phyloP scores from a whole-genome alignment of 2,113 vertebrate species.

The Brachirus orientalis region DNA sequence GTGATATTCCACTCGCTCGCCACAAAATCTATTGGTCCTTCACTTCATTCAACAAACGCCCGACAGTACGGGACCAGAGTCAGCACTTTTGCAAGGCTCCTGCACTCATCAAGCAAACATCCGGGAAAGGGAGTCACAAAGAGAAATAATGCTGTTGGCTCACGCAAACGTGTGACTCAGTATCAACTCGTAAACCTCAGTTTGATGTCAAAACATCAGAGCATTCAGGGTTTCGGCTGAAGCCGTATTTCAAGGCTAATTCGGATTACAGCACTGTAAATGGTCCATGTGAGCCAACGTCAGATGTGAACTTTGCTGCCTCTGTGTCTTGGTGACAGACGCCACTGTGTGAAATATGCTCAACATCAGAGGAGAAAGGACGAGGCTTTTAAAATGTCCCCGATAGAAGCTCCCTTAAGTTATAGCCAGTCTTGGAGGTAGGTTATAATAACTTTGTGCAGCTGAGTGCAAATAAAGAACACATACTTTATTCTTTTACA shows the following conservation, averaged over 20 bases:
- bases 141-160: conserved; percentile 5
- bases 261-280: conserved; percentile 54
- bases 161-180: conserved; percentile 13
- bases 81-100: neutral
- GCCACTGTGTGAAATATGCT: conserved; percentile 37
- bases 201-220: conserved; percentile 14
- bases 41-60: conserved; percentile 10
- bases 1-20: conserved; percentile 6
- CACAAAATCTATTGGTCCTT: too few species aligned
- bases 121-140: neutral
- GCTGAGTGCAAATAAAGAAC: conserved; percentile 19
- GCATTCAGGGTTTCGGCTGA: conserved; percentile 41
- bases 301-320: conserved; percentile 44
- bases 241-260: neutral
- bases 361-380: conserved; percentile 19
- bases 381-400: conserved; percentile 24
- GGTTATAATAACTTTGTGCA: conserved; percentile 28
- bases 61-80: neutral
- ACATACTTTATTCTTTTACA: conserved; percentile 3
- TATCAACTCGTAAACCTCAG: conserved; percentile 18
- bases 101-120: neutral
- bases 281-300: conserved; percentile 51
- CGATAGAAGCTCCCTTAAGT: conserved; percentile 33
- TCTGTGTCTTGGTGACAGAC: conserved; percentile 44
- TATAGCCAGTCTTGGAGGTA: conserved; percentile 4